A percentile compares a stretch with the other conserved stretches of the same genome.
Evolutionary conservation across 35 echinoderm and acorn worm species (phyloP).

Genomic region (Nesometra sesokonis): DNA sequence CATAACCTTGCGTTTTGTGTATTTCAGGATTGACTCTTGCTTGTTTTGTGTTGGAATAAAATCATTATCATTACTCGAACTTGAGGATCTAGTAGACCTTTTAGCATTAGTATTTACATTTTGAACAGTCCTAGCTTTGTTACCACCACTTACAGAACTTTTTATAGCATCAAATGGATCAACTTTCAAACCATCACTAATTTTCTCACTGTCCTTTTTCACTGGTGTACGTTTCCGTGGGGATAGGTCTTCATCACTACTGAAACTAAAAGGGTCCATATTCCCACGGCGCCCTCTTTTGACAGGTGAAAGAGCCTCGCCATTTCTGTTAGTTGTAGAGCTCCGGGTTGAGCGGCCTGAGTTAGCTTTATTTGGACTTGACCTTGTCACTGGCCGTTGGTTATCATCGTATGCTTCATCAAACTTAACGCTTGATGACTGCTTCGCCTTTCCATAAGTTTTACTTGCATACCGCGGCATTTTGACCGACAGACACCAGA

Average conservation of each 20-base stretch:
- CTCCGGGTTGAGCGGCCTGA: neutral
- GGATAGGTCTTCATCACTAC: neutral
- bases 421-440: neutral
- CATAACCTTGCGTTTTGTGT: neutral
- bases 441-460: neutral
- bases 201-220: neutral
- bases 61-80: neutral
- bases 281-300: neutral
- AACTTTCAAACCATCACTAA: neutral
- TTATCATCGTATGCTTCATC: neutral
- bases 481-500: neutral
- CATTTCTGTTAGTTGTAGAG: neutral
- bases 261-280: neutral
- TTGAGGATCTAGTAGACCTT: neutral
- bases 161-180: neutral
- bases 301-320: neutral
- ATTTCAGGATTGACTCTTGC: neutral
- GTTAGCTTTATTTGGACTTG: neutral
- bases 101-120: neutral
- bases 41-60: neutral
- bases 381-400: neutral
- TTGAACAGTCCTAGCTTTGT: neutral
- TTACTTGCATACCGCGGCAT: neutral
- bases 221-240: neutral
- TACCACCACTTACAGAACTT: neutral